These are phyloP conservation scores for Cotesia typhae DNA, from an alignment of 1,140 invertebrate species.

Conservation along the genomic window DNA sequence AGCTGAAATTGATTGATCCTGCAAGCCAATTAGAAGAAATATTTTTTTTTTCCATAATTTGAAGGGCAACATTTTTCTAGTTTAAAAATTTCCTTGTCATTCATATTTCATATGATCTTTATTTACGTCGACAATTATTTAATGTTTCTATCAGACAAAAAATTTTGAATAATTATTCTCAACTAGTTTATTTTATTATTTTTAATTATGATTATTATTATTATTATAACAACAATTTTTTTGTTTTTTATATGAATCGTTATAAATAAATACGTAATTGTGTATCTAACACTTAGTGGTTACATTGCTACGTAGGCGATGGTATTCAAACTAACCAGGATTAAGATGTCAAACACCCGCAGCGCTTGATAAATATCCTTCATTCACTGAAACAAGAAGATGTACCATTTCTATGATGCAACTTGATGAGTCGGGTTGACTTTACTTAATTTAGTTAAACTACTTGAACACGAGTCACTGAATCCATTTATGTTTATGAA, in stretches of 20 bases:
- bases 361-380: constrained; percentile 64
- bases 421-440: constrained; percentile 10
- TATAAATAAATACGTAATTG: constrained; percentile 27
- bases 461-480: not conserved
- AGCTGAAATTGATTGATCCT: too few species aligned
- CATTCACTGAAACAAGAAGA: constrained; percentile 62
- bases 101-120: too few species aligned
- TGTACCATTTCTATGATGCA: constrained; percentile 40
- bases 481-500: not conserved
- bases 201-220: constrained; percentile 16
- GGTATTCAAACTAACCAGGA: constrained; percentile 48
- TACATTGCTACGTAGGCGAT: constrained; percentile 43
- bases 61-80: too few species aligned
- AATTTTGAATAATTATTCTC: too few species aligned
- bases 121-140: too few species aligned
- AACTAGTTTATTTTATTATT: too few species aligned
- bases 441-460: not conserved
- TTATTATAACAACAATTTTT: not conserved
- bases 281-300: constrained; percentile 35
- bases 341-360: constrained; percentile 66
- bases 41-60: too few species aligned
- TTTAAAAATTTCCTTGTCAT: too few species aligned
- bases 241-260: not conserved
- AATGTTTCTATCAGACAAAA: too few species aligned
- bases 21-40: too few species aligned